phyloP scores from a whole-genome alignment of 2,797 vertebrate species.

The Sphenodon punctatus region DNA sequence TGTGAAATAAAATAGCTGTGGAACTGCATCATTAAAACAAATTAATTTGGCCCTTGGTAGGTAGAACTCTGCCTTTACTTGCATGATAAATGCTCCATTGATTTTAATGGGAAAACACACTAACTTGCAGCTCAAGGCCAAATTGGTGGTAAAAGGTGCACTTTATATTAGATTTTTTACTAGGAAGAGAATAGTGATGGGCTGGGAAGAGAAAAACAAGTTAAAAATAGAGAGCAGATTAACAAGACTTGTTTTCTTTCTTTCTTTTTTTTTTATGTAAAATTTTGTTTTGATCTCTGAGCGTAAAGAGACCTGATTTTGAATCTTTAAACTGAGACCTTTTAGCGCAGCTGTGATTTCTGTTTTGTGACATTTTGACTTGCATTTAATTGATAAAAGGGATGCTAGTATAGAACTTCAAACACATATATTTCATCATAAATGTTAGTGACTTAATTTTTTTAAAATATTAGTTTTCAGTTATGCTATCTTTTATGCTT shows the following conservation, averaged over 20 bases:
- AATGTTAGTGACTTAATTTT: conserved; percentile 72
- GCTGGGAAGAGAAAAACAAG: not conserved
- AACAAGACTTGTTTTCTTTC: not conserved
- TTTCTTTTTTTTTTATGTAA: not conserved
- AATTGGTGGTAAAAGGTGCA: not conserved
- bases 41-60: not conserved
- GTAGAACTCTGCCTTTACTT: not conserved
- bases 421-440: conserved; percentile 61
- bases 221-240: not conserved
- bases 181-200: not conserved
- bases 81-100: not conserved
- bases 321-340: conserved; percentile 41
- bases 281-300: conserved; percentile 26
- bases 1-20: too few relatives aligned
- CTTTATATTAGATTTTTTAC: not conserved
- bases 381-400: conserved; percentile 52
- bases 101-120: not conserved
- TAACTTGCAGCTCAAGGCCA: not conserved
- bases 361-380: conserved; percentile 59
- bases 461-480: conserved; percentile 65
- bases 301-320: conserved; percentile 29
- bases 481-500: conserved; percentile 68
- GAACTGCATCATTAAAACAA: not conserved
- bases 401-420: conserved; percentile 36
- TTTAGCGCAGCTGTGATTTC: conserved; percentile 35